phyloP scores from a whole-genome alignment of 2,113 vertebrate species.

The Helogale parvula region DNA sequence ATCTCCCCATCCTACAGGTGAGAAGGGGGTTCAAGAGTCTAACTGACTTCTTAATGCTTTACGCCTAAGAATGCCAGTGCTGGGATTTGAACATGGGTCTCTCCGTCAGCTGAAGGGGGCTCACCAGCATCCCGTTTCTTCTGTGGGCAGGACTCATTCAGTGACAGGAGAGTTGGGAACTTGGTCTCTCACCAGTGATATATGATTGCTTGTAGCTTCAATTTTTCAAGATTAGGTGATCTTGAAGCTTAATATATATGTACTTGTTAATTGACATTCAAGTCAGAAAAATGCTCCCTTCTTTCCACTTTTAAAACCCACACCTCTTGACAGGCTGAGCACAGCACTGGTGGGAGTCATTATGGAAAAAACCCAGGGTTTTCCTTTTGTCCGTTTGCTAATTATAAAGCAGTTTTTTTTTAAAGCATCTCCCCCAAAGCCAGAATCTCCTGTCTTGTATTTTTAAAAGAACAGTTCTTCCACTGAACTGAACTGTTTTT shows the following conservation, averaged over 20 bases:
- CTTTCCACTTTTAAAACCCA: background rate
- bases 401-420: background rate
- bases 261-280: background rate
- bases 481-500: background rate
- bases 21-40: background rate
- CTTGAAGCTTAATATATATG: background rate
- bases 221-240: conserved; percentile 2
- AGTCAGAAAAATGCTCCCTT: background rate
- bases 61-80: background rate
- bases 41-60: background rate
- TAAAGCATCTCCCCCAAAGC: background rate
- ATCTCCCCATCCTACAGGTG: background rate
- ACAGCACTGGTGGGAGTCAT: background rate
- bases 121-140: background rate
- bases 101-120: background rate
- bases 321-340: background rate
- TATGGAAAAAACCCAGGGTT: background rate
- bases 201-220: background rate
- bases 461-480: conserved; percentile 4
- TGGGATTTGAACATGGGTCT: background rate
- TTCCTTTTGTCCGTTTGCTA: conserved; percentile 2
- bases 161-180: background rate
- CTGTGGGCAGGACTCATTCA: background rate
- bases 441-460: background rate
- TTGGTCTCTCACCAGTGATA: background rate